These are phyloP conservation scores for Bembecia ichneumoniformis DNA, from an alignment of 2,888 invertebrate genomes.

Conservation along the genomic window DNA sequence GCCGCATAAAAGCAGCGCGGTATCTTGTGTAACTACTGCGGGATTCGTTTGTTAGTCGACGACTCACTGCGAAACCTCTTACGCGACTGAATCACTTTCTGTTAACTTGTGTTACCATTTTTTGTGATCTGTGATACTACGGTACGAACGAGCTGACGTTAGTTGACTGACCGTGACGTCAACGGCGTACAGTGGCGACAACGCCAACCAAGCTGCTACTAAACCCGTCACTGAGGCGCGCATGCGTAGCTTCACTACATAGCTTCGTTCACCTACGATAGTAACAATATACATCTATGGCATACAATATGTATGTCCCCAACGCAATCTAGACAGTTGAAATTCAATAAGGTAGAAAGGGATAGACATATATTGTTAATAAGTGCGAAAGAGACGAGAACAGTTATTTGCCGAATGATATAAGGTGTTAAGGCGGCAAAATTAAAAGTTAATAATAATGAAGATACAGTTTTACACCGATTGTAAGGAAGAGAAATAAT, in stretches of 20 bases:
- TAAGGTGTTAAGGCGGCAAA: too few species aligned
- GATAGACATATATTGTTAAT: too few species aligned
- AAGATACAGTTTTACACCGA: too few species aligned
- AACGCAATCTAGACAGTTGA: too few species aligned
- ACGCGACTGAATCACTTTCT: conserved; percentile 56
- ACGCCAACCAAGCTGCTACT: conserved; percentile 31
- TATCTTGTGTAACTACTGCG: conserved; percentile 8
- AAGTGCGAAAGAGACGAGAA: too few species aligned
- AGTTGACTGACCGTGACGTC: conserved; percentile 31
- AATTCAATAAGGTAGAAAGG: too few species aligned
- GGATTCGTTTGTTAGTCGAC: conserved; percentile 19
- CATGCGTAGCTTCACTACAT: not conserved
- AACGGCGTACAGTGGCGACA: conserved; percentile 10
- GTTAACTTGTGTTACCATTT: conserved; percentile 50
- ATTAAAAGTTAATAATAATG: too few species aligned
- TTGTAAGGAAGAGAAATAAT: too few species aligned
- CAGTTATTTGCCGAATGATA: too few species aligned
- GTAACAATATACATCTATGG: too few species aligned
- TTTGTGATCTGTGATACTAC: conserved; percentile 45
- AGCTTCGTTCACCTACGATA: too few species aligned
- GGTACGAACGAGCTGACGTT: conserved; percentile 30
- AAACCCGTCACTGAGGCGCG: conserved; percentile 20
- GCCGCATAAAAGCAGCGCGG: conserved; percentile 24
- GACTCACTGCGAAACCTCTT: conserved; percentile 32
- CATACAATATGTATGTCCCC: too few species aligned